Evolutionary conservation across 2,113 vertebrate genomes (phyloP).

Genomic region (Calonectris borealis): DNA sequence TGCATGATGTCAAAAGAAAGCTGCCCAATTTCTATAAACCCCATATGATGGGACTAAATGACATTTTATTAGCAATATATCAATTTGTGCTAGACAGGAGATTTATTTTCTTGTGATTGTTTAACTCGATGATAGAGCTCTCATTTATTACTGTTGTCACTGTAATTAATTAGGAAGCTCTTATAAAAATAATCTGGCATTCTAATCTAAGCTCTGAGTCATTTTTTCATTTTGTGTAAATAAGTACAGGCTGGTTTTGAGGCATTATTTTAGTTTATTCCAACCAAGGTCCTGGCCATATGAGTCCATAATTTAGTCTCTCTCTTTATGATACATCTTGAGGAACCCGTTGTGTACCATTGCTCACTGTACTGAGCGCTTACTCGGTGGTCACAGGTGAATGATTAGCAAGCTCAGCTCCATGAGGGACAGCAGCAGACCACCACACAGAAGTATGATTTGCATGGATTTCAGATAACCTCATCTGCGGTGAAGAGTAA

Average conservation of each 20-base stretch:
- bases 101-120: constrained; percentile 6
- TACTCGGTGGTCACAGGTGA: background rate
- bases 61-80: background rate
- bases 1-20: background rate
- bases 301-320: background rate
- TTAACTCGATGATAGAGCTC: background rate
- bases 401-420: background rate
- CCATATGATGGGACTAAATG: background rate
- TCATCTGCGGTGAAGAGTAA: background rate
- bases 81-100: background rate
- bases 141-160: background rate
- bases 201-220: background rate
- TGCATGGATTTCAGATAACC: background rate
- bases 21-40: background rate
- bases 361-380: background rate
- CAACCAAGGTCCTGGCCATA: background rate
- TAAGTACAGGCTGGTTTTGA: background rate
- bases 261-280: background rate
- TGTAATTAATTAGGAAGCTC: constrained; percentile 31
- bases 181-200: background rate
- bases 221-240: background rate
- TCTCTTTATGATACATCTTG: background rate
- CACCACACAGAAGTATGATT: background rate
- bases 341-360: background rate
- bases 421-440: background rate